Conservation (phyloP, 2,797 vertebrate species). For the Oryzias sinensis region DNA sequence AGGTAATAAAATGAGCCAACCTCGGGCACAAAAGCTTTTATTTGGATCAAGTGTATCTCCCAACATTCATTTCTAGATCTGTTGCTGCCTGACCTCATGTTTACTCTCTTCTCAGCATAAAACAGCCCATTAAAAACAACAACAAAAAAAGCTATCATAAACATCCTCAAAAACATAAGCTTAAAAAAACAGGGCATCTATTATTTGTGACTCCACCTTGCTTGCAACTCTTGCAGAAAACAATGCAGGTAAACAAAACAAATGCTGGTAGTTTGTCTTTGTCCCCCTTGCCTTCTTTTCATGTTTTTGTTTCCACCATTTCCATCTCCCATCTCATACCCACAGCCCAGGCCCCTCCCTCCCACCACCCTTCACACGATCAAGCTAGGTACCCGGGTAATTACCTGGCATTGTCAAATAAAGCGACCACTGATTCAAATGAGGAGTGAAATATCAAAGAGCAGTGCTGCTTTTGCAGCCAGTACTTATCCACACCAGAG, state of each 20-base stretch:
- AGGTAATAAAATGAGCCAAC: conserved; percentile 46
- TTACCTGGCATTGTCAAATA: conserved; percentile 80
- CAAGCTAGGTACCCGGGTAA: conserved; percentile 77
- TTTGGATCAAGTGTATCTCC: conserved; percentile 34
- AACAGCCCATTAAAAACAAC: conserved; percentile 14
- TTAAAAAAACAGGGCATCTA: conserved; percentile 29
- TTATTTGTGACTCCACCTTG: conserved; percentile 17
- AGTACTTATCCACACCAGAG: conserved; percentile 77
- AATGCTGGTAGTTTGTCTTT: conserved; percentile 57
- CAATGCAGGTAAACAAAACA: conserved; percentile 65
- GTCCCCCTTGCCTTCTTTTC: conserved; percentile 21
- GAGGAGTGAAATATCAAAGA: conserved; percentile 81
- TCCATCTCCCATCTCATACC: conserved; percentile 39
- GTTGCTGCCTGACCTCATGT: conserved; percentile 31
- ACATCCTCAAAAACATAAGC: conserved; percentile 36
- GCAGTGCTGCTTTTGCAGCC: conserved; percentile 71
- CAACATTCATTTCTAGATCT: conserved; percentile 26
- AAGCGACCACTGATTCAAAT: conserved; percentile 78
- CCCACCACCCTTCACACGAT: conserved; percentile 65
- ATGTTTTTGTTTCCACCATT: conserved; percentile 53
- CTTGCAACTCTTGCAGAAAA: conserved; percentile 41
- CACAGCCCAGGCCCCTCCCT: neutral
- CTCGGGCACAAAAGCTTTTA: conserved; percentile 39
- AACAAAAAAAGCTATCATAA: conserved; percentile 17
- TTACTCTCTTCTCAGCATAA: conserved; percentile 36